phyloP scores from a whole-genome alignment of 2,888 invertebrate species.

The Melolontha melolontha region DNA sequence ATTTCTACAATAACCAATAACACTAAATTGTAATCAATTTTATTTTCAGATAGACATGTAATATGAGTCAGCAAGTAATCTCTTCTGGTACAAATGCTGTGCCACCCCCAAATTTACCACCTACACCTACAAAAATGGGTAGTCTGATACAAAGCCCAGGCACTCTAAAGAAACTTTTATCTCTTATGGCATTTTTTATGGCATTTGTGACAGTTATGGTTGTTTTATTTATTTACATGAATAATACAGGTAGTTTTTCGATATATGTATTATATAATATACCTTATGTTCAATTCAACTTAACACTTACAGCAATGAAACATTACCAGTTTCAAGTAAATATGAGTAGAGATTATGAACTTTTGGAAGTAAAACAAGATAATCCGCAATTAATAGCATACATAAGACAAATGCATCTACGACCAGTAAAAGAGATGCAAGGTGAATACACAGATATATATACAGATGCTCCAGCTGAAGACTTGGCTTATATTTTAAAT shows the following conservation, averaged over 20 bases:
- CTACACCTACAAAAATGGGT: slow-evolving; percentile 54
- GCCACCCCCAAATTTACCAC: slow-evolving; percentile 51
- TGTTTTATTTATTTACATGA: slow-evolving; percentile 82
- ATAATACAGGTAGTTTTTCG: slow-evolving; percentile 75
- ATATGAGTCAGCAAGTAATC: slow-evolving; percentile 45
- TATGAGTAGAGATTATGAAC: slow-evolving; percentile 83
- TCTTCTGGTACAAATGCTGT: slow-evolving; percentile 39
- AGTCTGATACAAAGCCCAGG: slow-evolving; percentile 49
- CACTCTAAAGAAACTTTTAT: slow-evolving; percentile 60
- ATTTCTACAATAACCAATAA: neutral
- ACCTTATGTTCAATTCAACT: neutral
- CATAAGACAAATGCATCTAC: slow-evolving; percentile 79
- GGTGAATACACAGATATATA: slow-evolving; percentile 61
- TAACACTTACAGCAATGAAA: slow-evolving; percentile 69
- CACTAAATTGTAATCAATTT: slow-evolving; percentile 4
- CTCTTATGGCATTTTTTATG: slow-evolving; percentile 79
- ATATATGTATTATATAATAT: slow-evolving; percentile 3
- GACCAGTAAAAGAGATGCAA: slow-evolving; percentile 64
- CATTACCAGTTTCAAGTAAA: slow-evolving; percentile 84
- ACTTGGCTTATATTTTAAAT: slow-evolving; percentile 65
- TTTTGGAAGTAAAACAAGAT: slow-evolving; percentile 79
- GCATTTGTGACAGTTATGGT: slow-evolving; percentile 87
- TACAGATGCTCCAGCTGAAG: slow-evolving; percentile 63
- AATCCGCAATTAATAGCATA: slow-evolving; percentile 80
- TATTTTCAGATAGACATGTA: slow-evolving; percentile 43